A percentile compares a stretch with the other conserved stretches of the same genome.
phyloP scores from a whole-genome alignment of 2,888 invertebrate species.

The Dione vanillae region DNA sequence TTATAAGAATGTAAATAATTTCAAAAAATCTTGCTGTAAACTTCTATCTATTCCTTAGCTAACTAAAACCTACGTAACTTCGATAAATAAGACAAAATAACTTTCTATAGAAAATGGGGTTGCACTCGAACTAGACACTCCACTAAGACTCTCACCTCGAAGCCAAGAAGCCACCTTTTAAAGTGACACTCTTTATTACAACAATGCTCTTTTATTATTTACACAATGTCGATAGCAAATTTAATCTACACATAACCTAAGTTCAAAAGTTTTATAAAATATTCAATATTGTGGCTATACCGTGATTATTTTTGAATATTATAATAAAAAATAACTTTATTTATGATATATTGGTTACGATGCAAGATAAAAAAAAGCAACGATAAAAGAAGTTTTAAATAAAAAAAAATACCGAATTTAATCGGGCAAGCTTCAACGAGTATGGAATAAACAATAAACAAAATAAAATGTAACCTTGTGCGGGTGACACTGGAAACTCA shows the following conservation, averaged over 20 bases:
- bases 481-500: conserved; percentile 38
- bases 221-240: conserved; percentile 26
- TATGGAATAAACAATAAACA: conserved; percentile 41
- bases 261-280: background rate
- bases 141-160: conserved; percentile 37
- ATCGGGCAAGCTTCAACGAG: conserved; percentile 41
- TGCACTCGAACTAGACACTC: conserved; percentile 37
- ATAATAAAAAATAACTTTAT: background rate
- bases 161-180: conserved; percentile 34
- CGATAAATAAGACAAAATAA: conserved; percentile 31
- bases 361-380: conserved; percentile 13
- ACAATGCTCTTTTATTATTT: conserved; percentile 36
- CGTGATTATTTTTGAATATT: background rate
- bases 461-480: conserved; percentile 46
- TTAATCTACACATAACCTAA: background rate
- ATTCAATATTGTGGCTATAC: background rate
- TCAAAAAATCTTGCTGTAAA: conserved; percentile 2
- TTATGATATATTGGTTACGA: background rate
- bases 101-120: conserved; percentile 28
- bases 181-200: conserved; percentile 30
- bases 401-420: conserved; percentile 40
- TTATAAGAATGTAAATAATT: background rate
- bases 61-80: conserved; percentile 20
- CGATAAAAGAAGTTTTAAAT: conserved; percentile 39
- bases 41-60: background rate